Base-by-base conservation (phyloP, 2,113 vertebrate genomes). In the Psittacula cyanocephala region DNA sequence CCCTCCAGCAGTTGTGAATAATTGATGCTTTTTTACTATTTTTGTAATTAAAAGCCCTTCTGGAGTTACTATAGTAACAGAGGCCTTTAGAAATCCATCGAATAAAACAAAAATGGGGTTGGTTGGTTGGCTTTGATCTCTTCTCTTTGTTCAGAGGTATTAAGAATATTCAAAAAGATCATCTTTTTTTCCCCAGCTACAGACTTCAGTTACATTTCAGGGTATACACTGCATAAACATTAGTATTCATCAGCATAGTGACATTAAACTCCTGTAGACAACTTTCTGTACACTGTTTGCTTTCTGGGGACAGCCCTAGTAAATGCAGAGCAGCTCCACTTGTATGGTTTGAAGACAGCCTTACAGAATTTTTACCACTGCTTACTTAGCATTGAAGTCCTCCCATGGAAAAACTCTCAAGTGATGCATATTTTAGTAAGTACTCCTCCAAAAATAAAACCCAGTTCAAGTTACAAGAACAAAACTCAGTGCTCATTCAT, bases 61-160 rank as follows among this genome's bases (percentile, higher is more conserved):
- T 89, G 65, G 77, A 93, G 93, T 94, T 96, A 93, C 95, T 94
- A 96, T 96, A 97, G 95, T 83, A 96, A 96, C 96, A 14, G 62
- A 5, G 44, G 72, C 69, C 90, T 96, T 91, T 71, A 83, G 83
- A 95, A 94, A 95, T 86, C 68, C 89, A 93, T 50, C 69, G 44
- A 85, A 67, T 70, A 88, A 94, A 89, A 89, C 71, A 91, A 91
- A 95, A 87, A 78, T 28, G 14, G 31, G 81, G 90, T 53, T 91
- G 89, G 82, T 84, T 81, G 82, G 81, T 59, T 95, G 79, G 82
- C 96, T 96, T 96, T 93, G 85, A 94, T 89, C 77, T 86, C 86
- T 69, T 89, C 33, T 95, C 89, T 89, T 96, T 93, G 89, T 92
- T 85, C 92, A 59, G 1, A 47, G 64, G 57, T 43, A 88, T 82